These are phyloP conservation scores for Aphidius gifuensis DNA, from an alignment of 1,140 invertebrate species.

Conservation along the genomic window DNA sequence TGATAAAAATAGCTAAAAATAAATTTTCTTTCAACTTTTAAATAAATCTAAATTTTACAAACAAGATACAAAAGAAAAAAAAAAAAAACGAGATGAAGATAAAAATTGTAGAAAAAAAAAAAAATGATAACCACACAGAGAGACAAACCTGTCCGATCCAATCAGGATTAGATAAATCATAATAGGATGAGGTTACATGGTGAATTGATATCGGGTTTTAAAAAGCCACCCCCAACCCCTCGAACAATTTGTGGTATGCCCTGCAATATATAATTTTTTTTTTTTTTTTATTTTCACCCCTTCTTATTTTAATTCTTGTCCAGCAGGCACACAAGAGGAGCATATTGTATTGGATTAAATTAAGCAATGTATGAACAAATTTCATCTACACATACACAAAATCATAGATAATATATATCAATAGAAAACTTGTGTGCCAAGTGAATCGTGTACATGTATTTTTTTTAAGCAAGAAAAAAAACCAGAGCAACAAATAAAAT, in stretches of 20 bases:
- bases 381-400: slow-evolving; percentile 23
- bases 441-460: slow-evolving; percentile 41
- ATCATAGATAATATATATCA: too few relatives aligned
- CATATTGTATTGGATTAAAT: slow-evolving; percentile 57
- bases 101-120: too few relatives aligned
- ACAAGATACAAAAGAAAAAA: too few relatives aligned
- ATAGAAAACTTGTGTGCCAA: slow-evolving; percentile 49
- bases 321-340: slow-evolving; percentile 27
- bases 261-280: slow-evolving; percentile 16
- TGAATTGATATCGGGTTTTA: slow-evolving; percentile 49
- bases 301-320: too few relatives aligned
- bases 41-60: too few relatives aligned
- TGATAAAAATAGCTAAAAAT: too few relatives aligned
- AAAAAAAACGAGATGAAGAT: too few relatives aligned
- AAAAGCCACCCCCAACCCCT: slow-evolving; percentile 45
- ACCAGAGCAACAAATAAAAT: not conserved
- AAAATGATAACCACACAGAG: not conserved
- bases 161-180: slow-evolving; percentile 48
- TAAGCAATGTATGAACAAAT: slow-evolving; percentile 38
- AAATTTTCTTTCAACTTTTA: too few relatives aligned
- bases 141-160: slow-evolving; percentile 42
- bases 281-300: too few relatives aligned
- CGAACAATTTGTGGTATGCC: slow-evolving; percentile 16
- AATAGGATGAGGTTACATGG: slow-evolving; percentile 54
- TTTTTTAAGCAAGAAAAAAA: not conserved